Percentiles rank a stretch among this genome's conserved stretches.
These are phyloP conservation scores for Pecten maximus DNA, from an alignment of 2,888 invertebrate species.

Conservation along the genomic window DNA sequence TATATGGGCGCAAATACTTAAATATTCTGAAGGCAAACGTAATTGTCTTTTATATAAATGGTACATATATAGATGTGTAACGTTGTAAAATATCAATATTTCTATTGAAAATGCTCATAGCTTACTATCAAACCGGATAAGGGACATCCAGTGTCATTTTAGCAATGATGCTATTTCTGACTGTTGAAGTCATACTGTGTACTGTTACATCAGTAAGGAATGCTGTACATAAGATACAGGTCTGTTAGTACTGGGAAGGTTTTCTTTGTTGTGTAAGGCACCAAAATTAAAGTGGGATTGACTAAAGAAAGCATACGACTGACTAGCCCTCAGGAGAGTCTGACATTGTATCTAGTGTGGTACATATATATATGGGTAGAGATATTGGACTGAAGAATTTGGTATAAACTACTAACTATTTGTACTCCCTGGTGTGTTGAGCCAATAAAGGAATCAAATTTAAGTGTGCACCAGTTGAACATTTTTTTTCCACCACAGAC, in stretches of 20 bases:
- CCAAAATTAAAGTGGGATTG: background rate
- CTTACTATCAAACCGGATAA: no score
- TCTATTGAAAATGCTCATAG: no score
- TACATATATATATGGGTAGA: background rate
- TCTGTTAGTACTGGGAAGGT: background rate
- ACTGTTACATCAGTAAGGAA: no score
- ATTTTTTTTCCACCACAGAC: background rate
- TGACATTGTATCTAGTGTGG: background rate
- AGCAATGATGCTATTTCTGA: no score
- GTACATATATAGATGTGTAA: no score
- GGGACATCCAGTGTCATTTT: no score
- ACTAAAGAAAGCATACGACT: background rate
- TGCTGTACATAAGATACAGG: no score
- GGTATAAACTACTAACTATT: background rate
- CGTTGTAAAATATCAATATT: no score
- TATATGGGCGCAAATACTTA: no score
- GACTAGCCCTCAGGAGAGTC: background rate
- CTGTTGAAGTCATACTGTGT: no score
- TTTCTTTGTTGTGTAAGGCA: background rate
- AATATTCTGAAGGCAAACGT: no score
- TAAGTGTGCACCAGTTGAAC: background rate
- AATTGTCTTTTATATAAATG: no score
- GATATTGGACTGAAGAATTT: background rate
- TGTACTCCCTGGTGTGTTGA: background rate
- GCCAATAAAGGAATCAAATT: background rate